These are phyloP conservation scores for Peromyscus polionotus DNA, from an alignment of 2,113 vertebrate genomes.

Conservation along the genomic window DNA sequence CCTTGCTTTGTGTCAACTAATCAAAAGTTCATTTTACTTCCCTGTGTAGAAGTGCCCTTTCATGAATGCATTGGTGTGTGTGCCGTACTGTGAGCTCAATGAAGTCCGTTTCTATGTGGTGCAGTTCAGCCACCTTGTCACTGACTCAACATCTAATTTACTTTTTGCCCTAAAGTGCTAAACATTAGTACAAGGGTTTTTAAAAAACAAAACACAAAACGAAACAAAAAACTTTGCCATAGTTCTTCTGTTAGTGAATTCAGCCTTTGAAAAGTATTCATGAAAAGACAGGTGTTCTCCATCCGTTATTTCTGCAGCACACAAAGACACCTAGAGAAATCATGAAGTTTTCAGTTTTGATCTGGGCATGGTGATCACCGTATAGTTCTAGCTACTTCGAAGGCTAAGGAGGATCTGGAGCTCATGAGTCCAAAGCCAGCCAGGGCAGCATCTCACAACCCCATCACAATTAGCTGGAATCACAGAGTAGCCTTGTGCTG, in stretches of 20 bases:
- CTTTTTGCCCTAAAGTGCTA: conserved; percentile 77
- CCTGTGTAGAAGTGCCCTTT: conserved; percentile 72
- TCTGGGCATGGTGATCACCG: background rate
- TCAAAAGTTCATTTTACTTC: conserved; percentile 63
- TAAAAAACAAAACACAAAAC: conserved; percentile 2
- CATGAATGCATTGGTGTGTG: conserved; percentile 67
- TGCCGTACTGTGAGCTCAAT: conserved; percentile 67
- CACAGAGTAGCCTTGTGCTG: background rate
- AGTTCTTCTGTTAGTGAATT: conserved; percentile 71
- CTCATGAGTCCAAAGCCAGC: background rate
- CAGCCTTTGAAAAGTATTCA: conserved; percentile 72
- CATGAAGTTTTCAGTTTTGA: background rate
- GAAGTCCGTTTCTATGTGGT: conserved; percentile 75
- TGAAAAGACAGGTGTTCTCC: conserved; percentile 68
- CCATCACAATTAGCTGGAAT: background rate
- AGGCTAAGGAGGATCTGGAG: background rate
- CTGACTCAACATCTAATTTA: conserved; percentile 70
- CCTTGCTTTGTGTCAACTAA: conserved; percentile 74
- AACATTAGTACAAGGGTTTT: conserved; percentile 78
- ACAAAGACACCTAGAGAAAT: conserved; percentile 22
- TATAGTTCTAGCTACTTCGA: background rate
- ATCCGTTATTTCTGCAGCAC: conserved; percentile 43
- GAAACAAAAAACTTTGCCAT: conserved; percentile 27
- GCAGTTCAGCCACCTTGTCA: conserved; percentile 68
- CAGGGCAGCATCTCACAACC: background rate